Percentiles rank a stretch among this genome's conserved stretches.
Conservation (phyloP, 2,888 invertebrate species). For the Allacma fusca region DNA sequence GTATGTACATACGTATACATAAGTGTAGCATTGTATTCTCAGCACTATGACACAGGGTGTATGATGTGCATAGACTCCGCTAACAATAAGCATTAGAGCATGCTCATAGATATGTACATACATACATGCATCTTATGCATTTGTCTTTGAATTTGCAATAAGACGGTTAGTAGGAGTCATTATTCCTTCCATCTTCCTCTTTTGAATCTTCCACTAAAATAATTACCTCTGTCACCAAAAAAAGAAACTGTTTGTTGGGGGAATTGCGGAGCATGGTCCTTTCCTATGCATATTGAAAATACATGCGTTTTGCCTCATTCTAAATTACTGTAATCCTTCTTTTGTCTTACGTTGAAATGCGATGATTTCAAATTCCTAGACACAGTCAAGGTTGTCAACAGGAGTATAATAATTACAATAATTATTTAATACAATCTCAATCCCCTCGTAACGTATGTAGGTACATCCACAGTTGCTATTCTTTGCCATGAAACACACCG, state of each 20-base stretch:
- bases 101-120: neutral
- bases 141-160: neutral
- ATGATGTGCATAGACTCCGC: too few relatives aligned
- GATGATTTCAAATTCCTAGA: neutral
- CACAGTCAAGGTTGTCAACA: slow-evolving; percentile 20
- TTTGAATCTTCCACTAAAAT: neutral
- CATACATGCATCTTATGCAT: neutral
- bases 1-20: too few relatives aligned
- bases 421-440: neutral
- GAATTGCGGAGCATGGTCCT: too few relatives aligned
- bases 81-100: too few relatives aligned
- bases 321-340: slow-evolving; percentile 15
- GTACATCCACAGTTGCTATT: neutral
- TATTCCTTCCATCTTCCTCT: slow-evolving; percentile 4
- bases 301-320: neutral
- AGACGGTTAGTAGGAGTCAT: slow-evolving; percentile 7
- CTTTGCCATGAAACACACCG: neutral
- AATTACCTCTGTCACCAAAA: too few relatives aligned
- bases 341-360: neutral
- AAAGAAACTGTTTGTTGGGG: too few relatives aligned
- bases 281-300: neutral
- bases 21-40: too few relatives aligned
- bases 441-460: neutral
- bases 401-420: neutral
- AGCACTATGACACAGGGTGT: too few relatives aligned